A percentile compares a stretch with the other conserved stretches of the same genome.
Evolutionary conservation across 1,140 invertebrate species (phyloP).

Genomic region (Andrena cerasifolii): DNA sequence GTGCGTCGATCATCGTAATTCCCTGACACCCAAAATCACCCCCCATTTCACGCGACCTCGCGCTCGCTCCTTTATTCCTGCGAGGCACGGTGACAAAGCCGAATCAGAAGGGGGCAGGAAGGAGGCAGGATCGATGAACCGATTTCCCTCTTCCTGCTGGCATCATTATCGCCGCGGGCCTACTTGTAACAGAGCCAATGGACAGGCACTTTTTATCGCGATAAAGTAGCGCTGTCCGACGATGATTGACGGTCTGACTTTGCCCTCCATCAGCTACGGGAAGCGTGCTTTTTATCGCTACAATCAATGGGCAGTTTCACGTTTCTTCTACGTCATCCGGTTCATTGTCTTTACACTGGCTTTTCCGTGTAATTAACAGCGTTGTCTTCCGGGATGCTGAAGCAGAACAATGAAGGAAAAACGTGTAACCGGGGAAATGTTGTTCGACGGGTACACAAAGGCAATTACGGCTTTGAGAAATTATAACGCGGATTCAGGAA

Average conservation of each 20-base stretch:
- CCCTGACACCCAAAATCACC: background rate
- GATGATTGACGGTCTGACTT: conserved; percentile 35
- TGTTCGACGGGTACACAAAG: too few species aligned
- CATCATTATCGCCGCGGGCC: conserved; percentile 18
- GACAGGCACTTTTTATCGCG: conserved; percentile 13
- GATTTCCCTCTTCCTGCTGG: background rate
- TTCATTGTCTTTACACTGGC: background rate
- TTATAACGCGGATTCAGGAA: too few species aligned
- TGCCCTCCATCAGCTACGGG: conserved; percentile 1
- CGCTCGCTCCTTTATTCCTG: background rate
- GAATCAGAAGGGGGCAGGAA: background rate
- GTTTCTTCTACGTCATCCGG: background rate
- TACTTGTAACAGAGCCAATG: conserved; percentile 22
- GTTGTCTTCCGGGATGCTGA: background rate
- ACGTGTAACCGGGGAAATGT: background rate
- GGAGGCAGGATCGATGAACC: conserved; percentile 20
- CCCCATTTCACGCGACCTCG: background rate
- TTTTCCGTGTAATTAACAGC: background rate
- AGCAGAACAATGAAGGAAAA: background rate
- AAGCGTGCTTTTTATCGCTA: conserved; percentile 15
- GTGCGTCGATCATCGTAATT: background rate
- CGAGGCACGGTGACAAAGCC: background rate
- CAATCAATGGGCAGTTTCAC: background rate
- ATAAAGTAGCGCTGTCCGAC: conserved; percentile 2
- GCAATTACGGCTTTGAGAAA: too few species aligned